Conservation (phyloP, 2,888 invertebrate species). For the Ectemnius continuus region DNA sequence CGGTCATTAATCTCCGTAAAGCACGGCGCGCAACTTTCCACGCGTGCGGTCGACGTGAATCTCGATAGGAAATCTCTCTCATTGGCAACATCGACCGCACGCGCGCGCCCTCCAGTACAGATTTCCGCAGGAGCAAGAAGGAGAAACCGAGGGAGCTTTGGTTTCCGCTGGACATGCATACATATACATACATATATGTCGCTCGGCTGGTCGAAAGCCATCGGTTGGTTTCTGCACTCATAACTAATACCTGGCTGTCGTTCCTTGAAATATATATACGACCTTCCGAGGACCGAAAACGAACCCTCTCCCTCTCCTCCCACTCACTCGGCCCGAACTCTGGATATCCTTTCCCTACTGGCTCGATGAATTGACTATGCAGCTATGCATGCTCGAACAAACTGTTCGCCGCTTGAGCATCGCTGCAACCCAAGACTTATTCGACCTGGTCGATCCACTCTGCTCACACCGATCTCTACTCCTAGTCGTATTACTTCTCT, state of each 20-base stretch:
- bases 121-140: not conserved
- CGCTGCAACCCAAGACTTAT: too few species aligned
- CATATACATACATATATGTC: not conserved
- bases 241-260: conserved; percentile 7
- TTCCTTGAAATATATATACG: not conserved
- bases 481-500: too few species aligned
- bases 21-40: conserved; percentile 56
- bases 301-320: too few species aligned
- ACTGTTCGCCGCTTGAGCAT: too few species aligned
- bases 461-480: too few species aligned
- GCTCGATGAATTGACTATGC: too few species aligned
- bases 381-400: too few species aligned
- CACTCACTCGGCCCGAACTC: too few species aligned
- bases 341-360: too few species aligned
- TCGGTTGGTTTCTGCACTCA: not conserved
- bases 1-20: conserved; percentile 65
- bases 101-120: not conserved
- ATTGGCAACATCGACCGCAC: conserved; percentile 35
- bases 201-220: too few species aligned
- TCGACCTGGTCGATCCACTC: too few species aligned
- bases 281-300: conserved; percentile 2
- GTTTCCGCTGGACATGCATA: too few species aligned
- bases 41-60: conserved; percentile 50
- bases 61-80: conserved; percentile 56
- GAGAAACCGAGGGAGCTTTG: not conserved